Base-by-base conservation (phyloP, 2,113 vertebrate genomes). In the Pangasianodon hypophthalmus region DNA sequence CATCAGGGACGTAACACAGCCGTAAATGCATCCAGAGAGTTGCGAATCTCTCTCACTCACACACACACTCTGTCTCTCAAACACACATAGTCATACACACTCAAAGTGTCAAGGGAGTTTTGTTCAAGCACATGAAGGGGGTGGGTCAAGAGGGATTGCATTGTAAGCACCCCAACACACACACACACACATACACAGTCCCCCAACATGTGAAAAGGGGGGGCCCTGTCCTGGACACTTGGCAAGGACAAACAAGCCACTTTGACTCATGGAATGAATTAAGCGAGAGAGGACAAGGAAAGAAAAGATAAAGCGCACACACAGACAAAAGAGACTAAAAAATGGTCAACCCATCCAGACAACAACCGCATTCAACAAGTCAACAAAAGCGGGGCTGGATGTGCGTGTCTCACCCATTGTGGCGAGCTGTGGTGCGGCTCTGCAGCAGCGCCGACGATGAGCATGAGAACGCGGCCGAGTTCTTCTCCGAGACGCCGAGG, bases 351-450 rank as follows among this genome's bases (percentile, higher is more conserved):
- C 62, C 88, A 58, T 71, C 80, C 44, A 60, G 84, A 85, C 85
- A 84, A 32, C 88, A 69, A 88, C 86, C 54, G 67, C 89, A 91
- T 91, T 92, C 90, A 92, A 92, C 92, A 92, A 92, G 92, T 92
- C 89, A 92, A 92, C 92, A 92, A 92, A 89, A 91, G 92, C 86
- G 41, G 71, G 67, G 86, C 71, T 16, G 77, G 81, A 86, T 84
- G 79, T n/a, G 44, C 4, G 88, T n/a, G 48, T 91, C 92, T 92
- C 91, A 92, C 92, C 92, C 90, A 92, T 92, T 92, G 89, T 92
- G 92, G 90, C 90, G 89, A 88, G 90, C 85, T 90, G 90, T 89
- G 88, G 82, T 91, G 84, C 87, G 87, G 89, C 86, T 90, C 73
- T 77, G 82, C 88, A 90, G 89, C 90, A 87, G 77, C 85, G 85